Base-by-base conservation (phyloP, 2,797 vertebrate genomes). In the Dendrocincla tyrannina region DNA sequence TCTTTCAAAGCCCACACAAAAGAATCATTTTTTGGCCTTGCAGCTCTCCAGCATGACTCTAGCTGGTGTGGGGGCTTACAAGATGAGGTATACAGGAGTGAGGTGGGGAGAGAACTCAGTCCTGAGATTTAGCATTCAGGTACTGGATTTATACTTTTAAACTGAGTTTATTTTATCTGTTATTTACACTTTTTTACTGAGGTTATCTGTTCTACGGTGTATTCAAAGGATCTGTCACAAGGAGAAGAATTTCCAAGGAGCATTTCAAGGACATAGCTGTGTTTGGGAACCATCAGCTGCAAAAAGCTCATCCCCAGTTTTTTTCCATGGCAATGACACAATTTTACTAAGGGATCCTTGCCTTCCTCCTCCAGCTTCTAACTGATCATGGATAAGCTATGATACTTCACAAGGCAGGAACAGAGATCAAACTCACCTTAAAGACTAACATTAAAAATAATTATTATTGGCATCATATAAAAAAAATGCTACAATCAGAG, bases 381-480 rank as follows among this genome's bases (percentile, higher is more conserved):
- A 30, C 9, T 9, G 11, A 55, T 62, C 44, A 5, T 7, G 8
- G 27, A 25, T 23, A 44, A 79, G 39, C 25, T 79, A 24, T 44
- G 62, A 83, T 76, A 73, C 17, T 67, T 91, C 74, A 76, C 23
- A 67, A 70, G n/a, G 33, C 42, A 86, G 55, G 55, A 95, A 76
- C 20, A 73, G 30, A 49, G 67, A 88, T 59, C 42, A 93, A 93
- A 89, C 15, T 80, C 42, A 89, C 52, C 52, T 66, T 66, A 82
- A 91, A 69, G 16, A 49, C 55, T 50, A 55, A 67, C 50, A 66
- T 82, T 82, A 32, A 78, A 91, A 75, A 46, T 32, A 85, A 41
- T 69, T 87, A 53, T 77, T 88, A 75, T n/a, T 82, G 92, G 81
- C 75, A 73, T 59, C 63, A 95, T 72, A 76, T 93, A 53, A 77